These are phyloP conservation scores for Solenopsis invicta DNA, from an alignment of 1,140 invertebrate species.

Conservation along the genomic window DNA sequence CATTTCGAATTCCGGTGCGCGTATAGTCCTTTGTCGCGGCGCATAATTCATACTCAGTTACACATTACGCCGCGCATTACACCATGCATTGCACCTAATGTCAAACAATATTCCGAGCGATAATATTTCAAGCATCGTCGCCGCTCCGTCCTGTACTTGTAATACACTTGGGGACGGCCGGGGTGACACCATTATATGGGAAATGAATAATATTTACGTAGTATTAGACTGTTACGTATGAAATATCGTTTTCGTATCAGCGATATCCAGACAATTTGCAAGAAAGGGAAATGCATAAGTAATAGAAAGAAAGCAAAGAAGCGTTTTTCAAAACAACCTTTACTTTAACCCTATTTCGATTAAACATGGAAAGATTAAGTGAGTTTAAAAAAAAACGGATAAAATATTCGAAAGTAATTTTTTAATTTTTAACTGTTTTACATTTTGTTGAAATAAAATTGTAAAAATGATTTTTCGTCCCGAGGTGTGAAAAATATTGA, in stretches of 20 bases:
- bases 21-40: constrained; percentile 66
- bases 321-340: not conserved
- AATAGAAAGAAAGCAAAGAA: constrained; percentile 2
- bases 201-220: constrained; percentile 34
- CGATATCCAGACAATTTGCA: not conserved
- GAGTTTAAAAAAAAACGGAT: not conserved
- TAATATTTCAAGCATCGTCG: constrained; percentile 23
- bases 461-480: not conserved
- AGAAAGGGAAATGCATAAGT: not conserved
- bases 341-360: not conserved
- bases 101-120: constrained; percentile 66
- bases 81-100: constrained; percentile 71
- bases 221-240: not conserved
- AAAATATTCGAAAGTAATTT: not conserved
- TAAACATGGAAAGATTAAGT: not conserved
- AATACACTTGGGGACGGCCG: constrained; percentile 17
- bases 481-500: not conserved
- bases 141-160: constrained; percentile 31
- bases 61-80: constrained; percentile 71
- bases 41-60: constrained; percentile 75
- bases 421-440: not conserved
- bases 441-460: not conserved
- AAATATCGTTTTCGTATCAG: constrained; percentile 13
- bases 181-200: not conserved
- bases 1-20: constrained; percentile 71